phyloP scores from a whole-genome alignment of 2,113 vertebrate species.

The Microtus pennsylvanicus region DNA sequence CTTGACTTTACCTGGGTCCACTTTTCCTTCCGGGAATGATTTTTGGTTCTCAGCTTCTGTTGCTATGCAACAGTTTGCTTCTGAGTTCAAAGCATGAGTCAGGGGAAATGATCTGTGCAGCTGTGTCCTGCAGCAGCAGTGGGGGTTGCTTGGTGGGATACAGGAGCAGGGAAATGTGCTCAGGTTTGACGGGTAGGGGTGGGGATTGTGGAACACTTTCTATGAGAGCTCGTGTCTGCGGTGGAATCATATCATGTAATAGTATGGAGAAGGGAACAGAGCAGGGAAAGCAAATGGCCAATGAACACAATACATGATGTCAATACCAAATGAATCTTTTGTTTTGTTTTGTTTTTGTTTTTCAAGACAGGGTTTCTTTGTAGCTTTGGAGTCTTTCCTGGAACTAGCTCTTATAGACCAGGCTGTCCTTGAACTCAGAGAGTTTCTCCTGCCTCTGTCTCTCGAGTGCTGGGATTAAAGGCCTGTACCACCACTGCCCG shows the following conservation, averaged over 20 bases:
- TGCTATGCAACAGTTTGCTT: neutral
- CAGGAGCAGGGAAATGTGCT: neutral
- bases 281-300: neutral
- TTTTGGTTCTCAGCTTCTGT: constrained; percentile 21
- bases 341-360: neutral
- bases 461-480: too few species aligned
- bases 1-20: neutral
- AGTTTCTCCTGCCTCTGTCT: too few species aligned
- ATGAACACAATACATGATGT: neutral
- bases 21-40: neutral
- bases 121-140: neutral
- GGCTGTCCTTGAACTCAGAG: too few species aligned
- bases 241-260: neutral
- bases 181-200: neutral
- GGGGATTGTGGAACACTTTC: neutral
- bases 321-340: neutral
- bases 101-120: neutral
- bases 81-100: neutral
- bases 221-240: neutral
- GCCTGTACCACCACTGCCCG: too few species aligned
- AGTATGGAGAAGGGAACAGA: neutral
- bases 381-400: too few species aligned
- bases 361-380: too few species aligned
- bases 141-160: neutral
- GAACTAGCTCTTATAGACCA: too few species aligned